phyloP scores from a whole-genome alignment of 37 sponge, comb jelly and placozoan species.

The Spongilla lacustris region DNA sequence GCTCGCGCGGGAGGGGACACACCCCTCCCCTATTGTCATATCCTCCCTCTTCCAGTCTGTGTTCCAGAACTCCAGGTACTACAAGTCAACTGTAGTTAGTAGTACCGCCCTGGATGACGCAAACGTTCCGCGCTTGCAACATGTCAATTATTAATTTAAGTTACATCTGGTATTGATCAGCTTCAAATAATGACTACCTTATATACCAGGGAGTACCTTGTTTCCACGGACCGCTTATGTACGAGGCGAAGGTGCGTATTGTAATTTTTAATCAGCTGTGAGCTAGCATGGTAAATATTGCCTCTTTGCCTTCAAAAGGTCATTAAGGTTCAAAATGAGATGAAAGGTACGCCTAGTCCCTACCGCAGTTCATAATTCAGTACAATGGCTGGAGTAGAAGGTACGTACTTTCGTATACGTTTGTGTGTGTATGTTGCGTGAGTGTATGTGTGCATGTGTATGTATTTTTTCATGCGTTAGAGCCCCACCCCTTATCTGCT shows the following conservation, averaged over 20 bases:
- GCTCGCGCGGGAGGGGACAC: too few species aligned
- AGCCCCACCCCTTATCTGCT: too few species aligned
- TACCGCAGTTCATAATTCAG: slow-evolving; percentile 70
- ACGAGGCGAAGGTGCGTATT: slow-evolving; percentile 86
- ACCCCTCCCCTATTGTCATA: too few species aligned
- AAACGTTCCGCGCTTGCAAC: too few species aligned
- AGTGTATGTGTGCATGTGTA: not conserved
- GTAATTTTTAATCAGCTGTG: not conserved
- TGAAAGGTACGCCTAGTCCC: too few species aligned
- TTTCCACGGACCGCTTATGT: slow-evolving; percentile 90
- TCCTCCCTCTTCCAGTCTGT: too few species aligned
- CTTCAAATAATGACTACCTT: slow-evolving; percentile 26
- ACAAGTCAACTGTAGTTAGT: too few species aligned
- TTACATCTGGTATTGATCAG: too few species aligned
- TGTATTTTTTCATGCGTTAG: not conserved
- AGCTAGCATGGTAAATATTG: not conserved
- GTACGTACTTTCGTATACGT: slow-evolving; percentile 42
- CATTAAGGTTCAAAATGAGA: slow-evolving; percentile 55
- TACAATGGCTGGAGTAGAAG: slow-evolving; percentile 96
- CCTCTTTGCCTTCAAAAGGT: slow-evolving; percentile 36
- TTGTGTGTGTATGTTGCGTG: too few species aligned
- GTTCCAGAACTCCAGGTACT: too few species aligned
- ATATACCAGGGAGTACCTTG: slow-evolving; percentile 88
- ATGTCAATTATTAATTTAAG: too few species aligned
- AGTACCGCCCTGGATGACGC: too few species aligned